Evolutionary conservation across 1,140 invertebrate genomes (phyloP), one percentile per base, ranked within the genome.

Genomic region (Aphelenchoides besseyi): DNA sequence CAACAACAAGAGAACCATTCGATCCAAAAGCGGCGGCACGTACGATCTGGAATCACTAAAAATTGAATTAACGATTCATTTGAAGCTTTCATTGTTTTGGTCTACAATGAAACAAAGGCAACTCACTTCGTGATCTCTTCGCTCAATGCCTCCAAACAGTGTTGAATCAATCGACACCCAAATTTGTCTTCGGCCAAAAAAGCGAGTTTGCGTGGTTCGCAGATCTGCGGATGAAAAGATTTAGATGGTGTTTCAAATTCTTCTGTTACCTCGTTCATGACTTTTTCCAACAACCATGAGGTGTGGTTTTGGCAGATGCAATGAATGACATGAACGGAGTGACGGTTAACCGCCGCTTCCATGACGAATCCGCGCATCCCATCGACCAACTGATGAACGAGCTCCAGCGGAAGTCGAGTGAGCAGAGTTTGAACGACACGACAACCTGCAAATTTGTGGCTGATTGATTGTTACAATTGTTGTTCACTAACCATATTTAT

Each of bases 131-230:
- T 61, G 26, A 61, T 61, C n/a, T n/a, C 59, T 18, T 61, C 29
- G 0, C 30, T 33, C 69, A 71, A 28, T 18, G 33, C 36, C 36
- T 71, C 70, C 26, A 71, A 28, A 35, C 64, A 69, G 23, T 48
- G 29, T 29, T 71, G 70, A 2, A 71, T 54, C 28, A 71, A 35
- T 29, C 70, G 67, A 29, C 70, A 71, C 12, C 70, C 70, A 36
- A 52, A 71, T 41, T 71, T 71, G 61, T 70, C 35, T 9, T 41
- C 29, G n/a, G 52, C 41, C 9, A 69, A 35, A 29, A 26, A n/a
- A 26, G 36, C 68, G 54, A 69, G 29, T 23, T 32, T 66, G 9
- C n/a, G n/a, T n/a, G 59, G 59, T 1, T 61, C 59, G 59, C n/a
- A n/a, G 16, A 61, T n/a, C 59, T 61, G 59, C 5, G 5, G 55